Evolutionary conservation across 2,113 vertebrate species (phyloP), one percentile per base, ranked within the genome.

Genomic region (Myotis davidii): DNA sequence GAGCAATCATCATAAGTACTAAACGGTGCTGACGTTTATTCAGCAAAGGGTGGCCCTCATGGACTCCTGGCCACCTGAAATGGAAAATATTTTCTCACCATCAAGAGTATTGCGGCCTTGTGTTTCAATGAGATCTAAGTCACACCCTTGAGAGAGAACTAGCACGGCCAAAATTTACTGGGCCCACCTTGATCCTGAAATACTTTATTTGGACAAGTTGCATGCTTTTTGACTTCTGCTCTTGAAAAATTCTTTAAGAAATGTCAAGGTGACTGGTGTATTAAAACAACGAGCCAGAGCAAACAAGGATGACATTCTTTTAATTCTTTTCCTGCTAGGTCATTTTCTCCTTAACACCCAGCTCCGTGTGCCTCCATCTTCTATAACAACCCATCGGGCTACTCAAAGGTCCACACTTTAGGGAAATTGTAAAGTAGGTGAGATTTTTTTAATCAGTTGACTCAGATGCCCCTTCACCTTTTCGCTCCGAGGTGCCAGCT

Each of bases 191-290:
- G 34, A 94, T 78, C 50, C n/a, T 7, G 32, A 61, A 67, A 91
- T 64, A 81, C 74, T 74, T 12, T 91, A 95, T 97, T 95, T 96
- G 96, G 97, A 96, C 90, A 94, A 95, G 95, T 82, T 91, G 95
- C 97, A 94, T 98, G 90, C 21, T 97, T 98, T 98, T 96, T 79
- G 37, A 98, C 82, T 98, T 96, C 94, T 87, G 85, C 97, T 97
- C 97, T 97, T 98, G 96, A 98, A 97, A 98, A 96, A 98, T 98
- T 98, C 97, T 97, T 98, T 97, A 95, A 97, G 97, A 98, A 98
- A 98, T 98, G 98, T 98, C 98, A 98, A 97, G 96, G 97, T 97
- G 98, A 98, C 96, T 96, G 97, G 91, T 21, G 70, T 95, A 98
- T 98, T 98, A 95, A 91, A 86, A 84, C 97, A 85, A 4, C 54